Evolutionary conservation across 2,113 vertebrate genomes (phyloP).

Genomic region (Hypanus sabinus): DNA sequence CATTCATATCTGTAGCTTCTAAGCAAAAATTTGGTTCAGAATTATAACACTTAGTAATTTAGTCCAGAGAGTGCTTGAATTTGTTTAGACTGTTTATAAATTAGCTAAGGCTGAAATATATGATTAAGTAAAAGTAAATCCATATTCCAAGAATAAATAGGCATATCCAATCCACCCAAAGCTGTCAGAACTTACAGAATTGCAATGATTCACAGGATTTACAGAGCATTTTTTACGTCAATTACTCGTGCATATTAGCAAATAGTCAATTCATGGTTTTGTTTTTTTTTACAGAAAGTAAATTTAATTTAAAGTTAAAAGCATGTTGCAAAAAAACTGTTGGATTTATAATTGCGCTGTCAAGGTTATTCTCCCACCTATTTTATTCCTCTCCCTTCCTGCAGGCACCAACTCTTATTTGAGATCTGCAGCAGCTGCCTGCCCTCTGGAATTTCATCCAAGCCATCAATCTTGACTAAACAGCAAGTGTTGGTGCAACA

Average conservation of each 20-base stretch:
- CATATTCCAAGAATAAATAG: neutral
- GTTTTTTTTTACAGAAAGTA: neutral
- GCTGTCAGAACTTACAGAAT: neutral
- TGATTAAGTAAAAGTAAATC: neutral
- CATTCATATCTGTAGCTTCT: neutral
- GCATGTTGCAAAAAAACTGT: neutral
- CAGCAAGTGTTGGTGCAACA: neutral
- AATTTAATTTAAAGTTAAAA: neutral
- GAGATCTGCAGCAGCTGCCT: neutral
- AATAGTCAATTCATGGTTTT: neutral
- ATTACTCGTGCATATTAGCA: neutral
- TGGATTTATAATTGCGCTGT: neutral
- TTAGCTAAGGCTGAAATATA: neutral
- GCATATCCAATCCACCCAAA: neutral
- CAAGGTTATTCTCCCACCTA: neutral
- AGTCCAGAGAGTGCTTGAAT: neutral
- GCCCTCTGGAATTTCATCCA: neutral
- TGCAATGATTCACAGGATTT: neutral
- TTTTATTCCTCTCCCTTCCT: neutral
- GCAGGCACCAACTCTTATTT: neutral
- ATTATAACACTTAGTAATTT: neutral
- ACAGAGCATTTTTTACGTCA: neutral
- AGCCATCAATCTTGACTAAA: slow-evolving; percentile 9
- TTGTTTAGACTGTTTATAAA: neutral
- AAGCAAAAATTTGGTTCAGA: neutral